Percentiles rank a stretch among this genome's conserved stretches.
These are phyloP conservation scores for Idris sp. DNA, from an alignment of 1,140 invertebrate species.

Conservation along the genomic window DNA sequence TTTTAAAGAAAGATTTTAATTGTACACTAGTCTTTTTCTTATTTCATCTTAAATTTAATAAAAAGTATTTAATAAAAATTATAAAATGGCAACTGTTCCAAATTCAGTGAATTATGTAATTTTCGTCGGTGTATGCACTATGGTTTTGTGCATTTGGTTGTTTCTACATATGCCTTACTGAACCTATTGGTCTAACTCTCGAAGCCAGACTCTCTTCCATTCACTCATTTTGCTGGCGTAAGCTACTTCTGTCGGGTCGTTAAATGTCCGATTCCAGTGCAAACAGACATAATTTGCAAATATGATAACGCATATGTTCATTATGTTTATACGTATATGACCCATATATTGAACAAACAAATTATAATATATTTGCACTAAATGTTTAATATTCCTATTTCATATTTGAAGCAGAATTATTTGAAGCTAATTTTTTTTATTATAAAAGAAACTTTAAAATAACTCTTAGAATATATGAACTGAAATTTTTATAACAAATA, in stretches of 20 bases:
- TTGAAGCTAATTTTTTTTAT: too few species aligned
- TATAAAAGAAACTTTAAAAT: too few species aligned
- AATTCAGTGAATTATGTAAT: slow-evolving; percentile 52
- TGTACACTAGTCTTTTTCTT: too few species aligned
- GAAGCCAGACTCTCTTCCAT: slow-evolving; percentile 65
- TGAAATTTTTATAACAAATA: too few species aligned
- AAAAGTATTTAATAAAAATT: too few species aligned
- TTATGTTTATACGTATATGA: slow-evolving; percentile 26
- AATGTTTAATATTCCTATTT: too few species aligned
- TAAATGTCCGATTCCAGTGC: slow-evolving; percentile 64
- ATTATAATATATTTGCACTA: too few species aligned
- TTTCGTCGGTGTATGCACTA: slow-evolving; percentile 59
- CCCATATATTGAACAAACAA: slow-evolving; percentile 27
- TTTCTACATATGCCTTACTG: slow-evolving; percentile 40
- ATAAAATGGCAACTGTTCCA: slow-evolving; percentile 32
- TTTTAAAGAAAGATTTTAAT: too few species aligned
- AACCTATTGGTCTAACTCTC: slow-evolving; percentile 56
- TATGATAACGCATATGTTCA: slow-evolving; percentile 44
- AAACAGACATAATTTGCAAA: slow-evolving; percentile 55
- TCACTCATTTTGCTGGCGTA: slow-evolving; percentile 68
- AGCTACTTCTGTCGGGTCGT: slow-evolving; percentile 66
- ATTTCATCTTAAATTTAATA: too few species aligned
- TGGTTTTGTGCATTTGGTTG: slow-evolving; percentile 35
- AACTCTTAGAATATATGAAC: too few species aligned
- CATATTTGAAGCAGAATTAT: too few species aligned